These are phyloP conservation scores for Centropristis striata DNA, from an alignment of 2,113 vertebrate species.

Conservation along the genomic window DNA sequence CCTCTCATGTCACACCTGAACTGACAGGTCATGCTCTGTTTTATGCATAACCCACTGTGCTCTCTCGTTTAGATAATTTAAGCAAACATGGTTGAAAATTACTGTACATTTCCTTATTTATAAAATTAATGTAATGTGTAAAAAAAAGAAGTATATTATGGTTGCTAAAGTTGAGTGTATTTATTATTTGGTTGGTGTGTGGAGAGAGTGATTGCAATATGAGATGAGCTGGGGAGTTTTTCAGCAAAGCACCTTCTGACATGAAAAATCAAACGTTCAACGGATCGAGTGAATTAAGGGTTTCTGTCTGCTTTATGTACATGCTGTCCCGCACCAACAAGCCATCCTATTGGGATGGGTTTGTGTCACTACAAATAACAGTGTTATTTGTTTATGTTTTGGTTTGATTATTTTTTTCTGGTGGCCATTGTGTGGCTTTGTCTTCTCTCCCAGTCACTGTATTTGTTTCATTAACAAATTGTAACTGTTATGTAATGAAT, in stretches of 20 bases:
- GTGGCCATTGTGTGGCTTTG: constrained; percentile 73
- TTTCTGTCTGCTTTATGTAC: constrained; percentile 46
- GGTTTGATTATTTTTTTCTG: constrained; percentile 2
- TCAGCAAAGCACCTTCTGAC: constrained; percentile 68
- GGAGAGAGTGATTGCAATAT: constrained; percentile 66
- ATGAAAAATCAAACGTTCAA: constrained; percentile 30
- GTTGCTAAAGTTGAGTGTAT: constrained; percentile 76
- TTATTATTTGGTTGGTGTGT: constrained; percentile 78
- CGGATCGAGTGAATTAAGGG: constrained; percentile 30
- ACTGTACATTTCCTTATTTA: constrained; percentile 80
- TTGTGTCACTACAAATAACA: constrained; percentile 72
- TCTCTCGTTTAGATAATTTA: constrained; percentile 61
- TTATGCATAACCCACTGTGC: constrained; percentile 61
- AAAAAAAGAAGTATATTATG: constrained; percentile 39
- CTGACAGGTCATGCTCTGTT: constrained; percentile 55
- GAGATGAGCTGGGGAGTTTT: constrained; percentile 38
- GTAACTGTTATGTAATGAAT: constrained; percentile 54
- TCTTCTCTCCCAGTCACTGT: constrained; percentile 55
- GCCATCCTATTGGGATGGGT: constrained; percentile 26
- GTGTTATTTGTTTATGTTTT: constrained; percentile 62
- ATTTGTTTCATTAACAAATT: constrained; percentile 56
- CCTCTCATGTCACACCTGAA: constrained; percentile 51
- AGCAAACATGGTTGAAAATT: constrained; percentile 59
- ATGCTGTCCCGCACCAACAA: constrained; percentile 48
- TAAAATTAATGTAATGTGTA: constrained; percentile 69